Evolutionary conservation across 2,113 vertebrate genomes (phyloP).

Genomic region (Platichthys flesus): DNA sequence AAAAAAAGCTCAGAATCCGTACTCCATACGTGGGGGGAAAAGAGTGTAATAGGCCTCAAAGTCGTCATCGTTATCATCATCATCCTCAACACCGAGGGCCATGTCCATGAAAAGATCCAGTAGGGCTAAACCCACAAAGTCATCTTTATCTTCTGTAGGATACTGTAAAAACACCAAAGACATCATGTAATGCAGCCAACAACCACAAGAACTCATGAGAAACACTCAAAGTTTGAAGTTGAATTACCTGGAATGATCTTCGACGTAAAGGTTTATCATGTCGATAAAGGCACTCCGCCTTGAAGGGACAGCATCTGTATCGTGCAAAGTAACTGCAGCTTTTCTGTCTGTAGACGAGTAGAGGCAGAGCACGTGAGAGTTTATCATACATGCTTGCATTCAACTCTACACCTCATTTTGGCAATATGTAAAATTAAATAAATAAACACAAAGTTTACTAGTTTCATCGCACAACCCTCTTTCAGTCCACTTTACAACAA

Average conservation of each 20-base stretch:
- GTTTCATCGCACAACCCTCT: no score
- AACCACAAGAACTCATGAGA: not conserved
- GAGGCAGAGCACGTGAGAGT: not conserved
- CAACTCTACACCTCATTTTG: no score
- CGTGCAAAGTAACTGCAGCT: conserved; percentile 84
- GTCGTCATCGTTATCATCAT: not conserved
- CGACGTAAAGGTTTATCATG: conserved; percentile 62
- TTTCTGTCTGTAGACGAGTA: conserved; percentile 80
- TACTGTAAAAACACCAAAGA: conserved; percentile 41
- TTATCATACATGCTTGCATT: not conserved
- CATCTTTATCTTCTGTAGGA: conserved; percentile 60
- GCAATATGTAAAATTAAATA: no score
- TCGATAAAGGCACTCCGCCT: conserved; percentile 88
- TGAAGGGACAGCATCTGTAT: conserved; percentile 86
- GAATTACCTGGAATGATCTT: conserved; percentile 63
- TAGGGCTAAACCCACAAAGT: conserved; percentile 61
- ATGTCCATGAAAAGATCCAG: conserved; percentile 76
- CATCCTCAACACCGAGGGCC: conserved; percentile 45
- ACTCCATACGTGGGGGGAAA: conserved; percentile 26
- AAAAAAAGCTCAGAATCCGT: conserved; percentile 23
- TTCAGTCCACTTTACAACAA: no score
- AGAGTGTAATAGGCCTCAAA: conserved; percentile 20
- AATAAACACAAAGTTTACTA: no score
- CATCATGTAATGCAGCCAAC: not conserved
- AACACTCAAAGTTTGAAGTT: not conserved